A percentile compares a stretch with the other conserved stretches of the same genome.
Evolutionary conservation across 2,888 invertebrate species (phyloP).

Genomic region (Synergus gifuensis): DNA sequence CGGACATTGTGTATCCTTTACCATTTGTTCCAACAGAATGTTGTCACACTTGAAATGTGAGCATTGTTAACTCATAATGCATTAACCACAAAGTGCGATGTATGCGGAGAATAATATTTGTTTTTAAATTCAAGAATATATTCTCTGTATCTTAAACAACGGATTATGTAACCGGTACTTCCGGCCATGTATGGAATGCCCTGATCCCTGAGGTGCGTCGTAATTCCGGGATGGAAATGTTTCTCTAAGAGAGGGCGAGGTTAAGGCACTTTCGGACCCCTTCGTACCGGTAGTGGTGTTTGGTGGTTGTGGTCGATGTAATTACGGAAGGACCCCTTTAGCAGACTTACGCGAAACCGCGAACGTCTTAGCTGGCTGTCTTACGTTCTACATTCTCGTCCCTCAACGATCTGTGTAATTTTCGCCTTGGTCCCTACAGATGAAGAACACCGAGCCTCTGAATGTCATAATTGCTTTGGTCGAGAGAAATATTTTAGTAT

Average conservation of each 20-base stretch:
- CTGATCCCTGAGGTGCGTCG: background rate
- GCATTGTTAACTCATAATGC: background rate
- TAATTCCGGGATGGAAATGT: background rate
- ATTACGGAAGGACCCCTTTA: conserved; percentile 74
- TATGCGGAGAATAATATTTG: background rate
- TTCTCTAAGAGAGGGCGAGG: conserved; percentile 66
- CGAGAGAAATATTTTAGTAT: conserved; percentile 54
- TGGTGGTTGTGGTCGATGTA: conserved; percentile 75
- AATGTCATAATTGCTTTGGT: conserved; percentile 66
- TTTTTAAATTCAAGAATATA: background rate
- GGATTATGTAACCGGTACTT: background rate
- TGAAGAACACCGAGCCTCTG: conserved; percentile 62
- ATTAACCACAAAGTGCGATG: too few species aligned
- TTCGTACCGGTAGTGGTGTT: conserved; percentile 66
- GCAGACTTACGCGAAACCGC: conserved; percentile 72
- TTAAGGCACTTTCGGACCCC: conserved; percentile 63
- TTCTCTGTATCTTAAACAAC: background rate
- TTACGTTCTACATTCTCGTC: conserved; percentile 56
- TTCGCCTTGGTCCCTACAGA: conserved; percentile 50
- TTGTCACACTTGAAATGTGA: too few species aligned
- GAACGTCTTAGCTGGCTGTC: conserved; percentile 74
- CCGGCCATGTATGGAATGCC: conserved; percentile 5
- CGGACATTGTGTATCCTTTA: too few species aligned
- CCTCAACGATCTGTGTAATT: conserved; percentile 57
- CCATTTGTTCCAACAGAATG: too few species aligned